Conservation (phyloP, 2,888 invertebrate species). For the Drosophila histrio region DNA sequence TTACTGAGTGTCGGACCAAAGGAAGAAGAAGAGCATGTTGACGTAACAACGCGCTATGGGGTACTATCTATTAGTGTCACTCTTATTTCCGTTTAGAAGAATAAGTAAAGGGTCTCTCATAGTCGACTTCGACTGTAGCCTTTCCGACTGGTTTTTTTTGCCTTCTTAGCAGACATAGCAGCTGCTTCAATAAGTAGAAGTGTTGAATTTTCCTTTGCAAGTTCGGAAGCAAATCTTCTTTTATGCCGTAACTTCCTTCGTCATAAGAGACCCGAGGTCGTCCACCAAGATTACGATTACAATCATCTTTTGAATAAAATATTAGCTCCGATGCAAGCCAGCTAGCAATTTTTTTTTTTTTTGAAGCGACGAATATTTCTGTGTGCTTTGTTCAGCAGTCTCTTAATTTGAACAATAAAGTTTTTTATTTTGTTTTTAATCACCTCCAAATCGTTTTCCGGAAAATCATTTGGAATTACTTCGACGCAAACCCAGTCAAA, state of each 20-base stretch:
- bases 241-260: conserved; percentile 15
- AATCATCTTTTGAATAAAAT: conserved; percentile 23
- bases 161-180: conserved; percentile 17
- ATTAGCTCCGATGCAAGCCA: conserved; percentile 22
- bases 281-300: conserved; percentile 7
- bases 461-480: conserved; percentile 6
- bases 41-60: too few relatives aligned
- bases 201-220: conserved; percentile 19
- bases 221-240: conserved; percentile 9
- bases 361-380: conserved; percentile 22
- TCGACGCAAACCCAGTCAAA: conserved; percentile 5
- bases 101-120: too few relatives aligned
- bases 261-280: conserved; percentile 14
- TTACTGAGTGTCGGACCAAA: too few relatives aligned
- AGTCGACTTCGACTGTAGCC: too few relatives aligned
- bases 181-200: conserved; percentile 12
- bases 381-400: conserved; percentile 14
- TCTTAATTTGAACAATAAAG: neutral
- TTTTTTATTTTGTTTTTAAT: conserved; percentile 1
- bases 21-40: too few relatives aligned
- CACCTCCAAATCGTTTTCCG: conserved; percentile 9
- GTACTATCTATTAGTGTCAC: too few relatives aligned
- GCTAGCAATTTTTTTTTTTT: conserved; percentile 17
- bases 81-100: too few relatives aligned
- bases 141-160: too few relatives aligned